A percentile compares a stretch with the other conserved stretches of the same genome.
Conservation (phyloP, 2,113 vertebrate species). For the Galemys pyrenaicus region DNA sequence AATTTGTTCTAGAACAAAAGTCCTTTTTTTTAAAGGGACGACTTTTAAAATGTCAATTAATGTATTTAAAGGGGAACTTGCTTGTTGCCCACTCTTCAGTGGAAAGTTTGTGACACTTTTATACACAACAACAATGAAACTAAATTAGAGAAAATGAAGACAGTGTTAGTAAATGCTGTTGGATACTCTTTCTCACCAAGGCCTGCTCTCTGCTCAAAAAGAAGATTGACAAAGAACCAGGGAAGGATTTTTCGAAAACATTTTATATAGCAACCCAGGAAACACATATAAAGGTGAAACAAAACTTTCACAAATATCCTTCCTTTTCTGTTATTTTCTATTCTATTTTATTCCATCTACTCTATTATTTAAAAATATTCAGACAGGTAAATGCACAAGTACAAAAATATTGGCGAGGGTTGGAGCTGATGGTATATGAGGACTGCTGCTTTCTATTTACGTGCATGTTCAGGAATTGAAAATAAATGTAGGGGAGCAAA, state of each 20-base stretch:
- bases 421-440: neutral
- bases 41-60: neutral
- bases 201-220: neutral
- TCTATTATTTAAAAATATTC: neutral
- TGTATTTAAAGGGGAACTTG: neutral
- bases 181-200: neutral
- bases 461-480: neutral
- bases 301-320: neutral
- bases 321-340: neutral
- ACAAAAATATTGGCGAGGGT: neutral
- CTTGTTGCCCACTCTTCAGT: neutral
- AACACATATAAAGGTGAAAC: neutral
- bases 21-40: neutral
- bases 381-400: neutral
- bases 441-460: neutral
- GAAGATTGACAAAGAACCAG: neutral
- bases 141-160: neutral
- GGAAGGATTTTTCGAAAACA: neutral
- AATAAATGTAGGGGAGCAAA: neutral
- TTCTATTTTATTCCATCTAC: neutral
- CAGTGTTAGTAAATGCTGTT: neutral
- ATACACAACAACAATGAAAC: neutral
- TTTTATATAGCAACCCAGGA: neutral
- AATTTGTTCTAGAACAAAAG: neutral
- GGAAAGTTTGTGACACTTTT: neutral